Evolutionary conservation across 2,113 vertebrate species (phyloP).

Genomic region (Furnarius figulus): DNA sequence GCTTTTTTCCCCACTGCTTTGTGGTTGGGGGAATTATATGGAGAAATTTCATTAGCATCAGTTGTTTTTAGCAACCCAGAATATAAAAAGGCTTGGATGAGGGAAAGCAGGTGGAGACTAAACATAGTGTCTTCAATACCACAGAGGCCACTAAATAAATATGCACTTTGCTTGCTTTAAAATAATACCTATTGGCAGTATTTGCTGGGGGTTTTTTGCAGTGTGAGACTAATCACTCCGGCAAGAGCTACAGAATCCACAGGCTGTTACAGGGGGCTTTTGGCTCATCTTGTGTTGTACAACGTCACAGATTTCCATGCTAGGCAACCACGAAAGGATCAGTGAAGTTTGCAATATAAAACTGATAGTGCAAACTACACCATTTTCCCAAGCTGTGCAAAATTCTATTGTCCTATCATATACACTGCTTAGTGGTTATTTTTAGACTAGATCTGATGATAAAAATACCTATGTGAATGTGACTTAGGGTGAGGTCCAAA

Average conservation of each 20-base stretch:
- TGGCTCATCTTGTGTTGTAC: neutral
- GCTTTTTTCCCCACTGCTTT: neutral
- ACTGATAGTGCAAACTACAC: neutral
- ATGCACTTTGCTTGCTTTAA: neutral
- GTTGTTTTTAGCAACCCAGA: neutral
- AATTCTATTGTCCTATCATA: neutral
- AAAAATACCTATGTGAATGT: neutral
- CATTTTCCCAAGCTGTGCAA: neutral
- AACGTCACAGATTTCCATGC: neutral
- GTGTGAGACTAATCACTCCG: neutral
- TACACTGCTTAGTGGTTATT: neutral
- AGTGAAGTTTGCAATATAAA: neutral
- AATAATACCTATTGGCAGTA: neutral
- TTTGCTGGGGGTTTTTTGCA: neutral
- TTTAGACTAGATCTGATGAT: neutral
- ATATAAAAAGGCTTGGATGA: neutral
- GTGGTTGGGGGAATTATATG: neutral
- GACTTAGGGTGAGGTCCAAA: neutral
- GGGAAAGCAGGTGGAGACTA: neutral
- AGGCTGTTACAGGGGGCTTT: neutral
- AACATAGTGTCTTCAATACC: neutral
- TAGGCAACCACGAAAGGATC: neutral
- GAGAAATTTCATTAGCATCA: neutral
- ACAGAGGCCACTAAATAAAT: neutral
- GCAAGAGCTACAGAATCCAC: neutral